Evolutionary conservation across 1,140 invertebrate species (phyloP).

Genomic region (Antheraea mylitta): DNA sequence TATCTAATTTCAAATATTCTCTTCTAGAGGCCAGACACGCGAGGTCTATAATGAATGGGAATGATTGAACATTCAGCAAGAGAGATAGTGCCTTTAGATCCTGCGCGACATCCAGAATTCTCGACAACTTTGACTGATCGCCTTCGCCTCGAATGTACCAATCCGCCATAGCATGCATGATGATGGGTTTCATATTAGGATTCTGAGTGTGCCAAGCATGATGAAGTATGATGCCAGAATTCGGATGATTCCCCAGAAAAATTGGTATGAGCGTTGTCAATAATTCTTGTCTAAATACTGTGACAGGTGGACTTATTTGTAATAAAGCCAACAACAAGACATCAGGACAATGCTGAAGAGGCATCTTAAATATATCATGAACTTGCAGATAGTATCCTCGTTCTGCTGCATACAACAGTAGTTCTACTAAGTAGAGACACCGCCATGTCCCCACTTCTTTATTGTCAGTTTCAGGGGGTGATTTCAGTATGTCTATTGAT

Average conservation of each 20-base stretch:
- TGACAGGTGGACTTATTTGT: conserved; percentile 89
- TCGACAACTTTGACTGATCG: conserved; percentile 94
- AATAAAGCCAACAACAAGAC: conserved; percentile 92
- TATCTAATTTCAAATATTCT: conserved; percentile 98
- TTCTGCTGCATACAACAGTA: conserved; percentile 92
- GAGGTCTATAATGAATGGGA: conserved; percentile 98
- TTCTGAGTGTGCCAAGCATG: conserved; percentile 94
- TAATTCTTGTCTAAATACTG: conserved; percentile 89
- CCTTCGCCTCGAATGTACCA: conserved; percentile 96
- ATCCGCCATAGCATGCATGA: conserved; percentile 98
- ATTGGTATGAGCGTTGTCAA: conserved; percentile 92
- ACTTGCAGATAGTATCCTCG: conserved; percentile 89
- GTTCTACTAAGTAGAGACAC: conserved; percentile 93
- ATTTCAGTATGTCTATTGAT: conserved; percentile 93
- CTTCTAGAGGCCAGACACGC: conserved; percentile 97
- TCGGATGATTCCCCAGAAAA: conserved; percentile 96
- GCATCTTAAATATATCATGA: conserved; percentile 95
- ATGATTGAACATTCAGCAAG: conserved; percentile 95
- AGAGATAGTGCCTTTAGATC: conserved; percentile 97
- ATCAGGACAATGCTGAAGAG: conserved; percentile 95
- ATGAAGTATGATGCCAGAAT: conserved; percentile 95
- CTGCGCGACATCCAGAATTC: conserved; percentile 98
- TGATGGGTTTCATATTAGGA: conserved; percentile 88
- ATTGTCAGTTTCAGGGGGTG: conserved; percentile 94
- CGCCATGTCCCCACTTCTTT: conserved; percentile 96